phyloP scores from a whole-genome alignment of 2,888 invertebrate genomes.

The Drosophila acutilabella region DNA sequence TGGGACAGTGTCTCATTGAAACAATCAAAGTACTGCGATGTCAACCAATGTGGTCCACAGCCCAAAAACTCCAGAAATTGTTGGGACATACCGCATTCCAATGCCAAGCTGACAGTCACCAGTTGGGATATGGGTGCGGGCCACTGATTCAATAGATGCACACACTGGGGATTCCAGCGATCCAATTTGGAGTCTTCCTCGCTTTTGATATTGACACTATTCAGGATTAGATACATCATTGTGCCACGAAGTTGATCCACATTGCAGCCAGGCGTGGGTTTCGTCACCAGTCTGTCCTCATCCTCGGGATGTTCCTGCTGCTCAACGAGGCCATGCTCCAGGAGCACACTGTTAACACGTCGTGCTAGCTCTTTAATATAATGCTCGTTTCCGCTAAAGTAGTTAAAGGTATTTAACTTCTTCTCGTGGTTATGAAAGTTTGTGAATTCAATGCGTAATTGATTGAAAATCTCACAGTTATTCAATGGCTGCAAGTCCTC shows the following conservation, averaged over 20 bases:
- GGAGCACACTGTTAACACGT: slow-evolving; percentile 32
- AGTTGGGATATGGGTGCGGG: slow-evolving; percentile 47
- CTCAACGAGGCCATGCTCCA: slow-evolving; percentile 46
- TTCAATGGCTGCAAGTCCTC: slow-evolving; percentile 38
- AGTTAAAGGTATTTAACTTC: slow-evolving; percentile 33
- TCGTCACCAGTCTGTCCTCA: not conserved
- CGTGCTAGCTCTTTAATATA: slow-evolving; percentile 26
- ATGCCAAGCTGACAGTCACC: slow-evolving; percentile 37
- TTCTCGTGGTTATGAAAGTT: slow-evolving; percentile 17
- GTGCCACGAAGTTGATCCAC: slow-evolving; percentile 58
- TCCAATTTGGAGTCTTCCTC: not conserved
- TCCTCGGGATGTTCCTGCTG: not conserved
- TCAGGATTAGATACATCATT: slow-evolving; percentile 47
- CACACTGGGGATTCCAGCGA: slow-evolving; percentile 34
- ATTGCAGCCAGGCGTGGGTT: not conserved
- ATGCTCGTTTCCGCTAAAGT: slow-evolving; percentile 60
- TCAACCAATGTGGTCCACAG: slow-evolving; percentile 56
- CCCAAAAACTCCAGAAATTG: slow-evolving; percentile 51
- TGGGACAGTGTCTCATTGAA: slow-evolving; percentile 35
- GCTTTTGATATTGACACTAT: slow-evolving; percentile 20
- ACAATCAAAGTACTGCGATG: slow-evolving; percentile 46
- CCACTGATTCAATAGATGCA: slow-evolving; percentile 49
- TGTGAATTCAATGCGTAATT: slow-evolving; percentile 41
- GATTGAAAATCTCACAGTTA: slow-evolving; percentile 57
- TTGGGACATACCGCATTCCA: slow-evolving; percentile 50